Evolutionary conservation across 2,797 vertebrate genomes (phyloP).

Genomic region (Ataeniobius toweri): DNA sequence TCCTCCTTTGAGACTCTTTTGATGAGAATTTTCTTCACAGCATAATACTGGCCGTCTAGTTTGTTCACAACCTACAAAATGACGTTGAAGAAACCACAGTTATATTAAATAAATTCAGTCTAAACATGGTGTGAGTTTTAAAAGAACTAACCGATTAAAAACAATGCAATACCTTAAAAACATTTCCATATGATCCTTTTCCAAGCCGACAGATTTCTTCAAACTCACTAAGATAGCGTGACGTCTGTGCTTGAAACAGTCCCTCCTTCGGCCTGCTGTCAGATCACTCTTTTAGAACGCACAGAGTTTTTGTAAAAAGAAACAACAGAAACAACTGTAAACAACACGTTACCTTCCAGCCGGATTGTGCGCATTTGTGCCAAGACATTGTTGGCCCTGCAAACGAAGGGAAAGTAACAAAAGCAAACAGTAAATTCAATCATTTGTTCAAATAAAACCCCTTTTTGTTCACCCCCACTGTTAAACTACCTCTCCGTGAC

Average conservation of each 20-base stretch:
- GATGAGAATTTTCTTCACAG: constrained; percentile 97
- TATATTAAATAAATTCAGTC: not conserved
- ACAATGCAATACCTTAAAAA: constrained; percentile 87
- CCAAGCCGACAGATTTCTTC: constrained; percentile 89
- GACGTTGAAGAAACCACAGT: constrained; percentile 2
- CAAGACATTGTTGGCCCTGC: constrained; percentile 76
- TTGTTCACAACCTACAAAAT: constrained; percentile 91
- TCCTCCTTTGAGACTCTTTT: constrained; percentile 90
- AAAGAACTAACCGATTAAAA: not conserved
- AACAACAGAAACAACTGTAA: not conserved
- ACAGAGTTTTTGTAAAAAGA: not conserved
- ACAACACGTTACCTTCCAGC: constrained; percentile 79
- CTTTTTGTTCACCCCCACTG: not conserved
- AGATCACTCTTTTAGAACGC: constrained; percentile 2
- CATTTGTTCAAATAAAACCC: not conserved
- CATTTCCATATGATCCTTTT: constrained; percentile 94
- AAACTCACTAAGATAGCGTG: constrained; percentile 95
- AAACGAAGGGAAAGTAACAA: constrained; percentile 39
- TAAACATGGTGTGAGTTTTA: not conserved
- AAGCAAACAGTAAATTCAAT: not conserved
- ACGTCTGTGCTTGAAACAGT: constrained; percentile 91
- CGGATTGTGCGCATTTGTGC: constrained; percentile 69
- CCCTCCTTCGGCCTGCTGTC: constrained; percentile 75
- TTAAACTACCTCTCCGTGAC: not conserved
- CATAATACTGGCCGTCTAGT: constrained; percentile 93